These are phyloP conservation scores for Rhea americana DNA, from an alignment of 2,113 vertebrate genomes.

Conservation along the genomic window DNA sequence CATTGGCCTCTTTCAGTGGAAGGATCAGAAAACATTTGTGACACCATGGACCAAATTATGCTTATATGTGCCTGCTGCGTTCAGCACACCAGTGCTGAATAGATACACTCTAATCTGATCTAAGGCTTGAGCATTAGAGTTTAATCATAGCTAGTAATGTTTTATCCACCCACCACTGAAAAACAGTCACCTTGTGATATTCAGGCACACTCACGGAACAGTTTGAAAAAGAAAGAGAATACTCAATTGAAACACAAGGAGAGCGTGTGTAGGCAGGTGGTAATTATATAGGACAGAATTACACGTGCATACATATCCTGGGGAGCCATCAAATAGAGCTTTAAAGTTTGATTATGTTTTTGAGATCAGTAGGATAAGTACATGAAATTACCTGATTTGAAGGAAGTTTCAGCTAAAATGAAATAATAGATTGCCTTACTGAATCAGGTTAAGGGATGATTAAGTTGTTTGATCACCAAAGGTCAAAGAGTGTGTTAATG, in stretches of 20 bases:
- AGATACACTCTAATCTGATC: neutral
- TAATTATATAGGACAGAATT: conserved; percentile 44
- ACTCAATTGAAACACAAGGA: neutral
- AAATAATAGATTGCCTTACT: neutral
- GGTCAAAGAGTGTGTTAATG: neutral
- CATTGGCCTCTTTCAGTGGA: neutral
- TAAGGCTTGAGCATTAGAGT: neutral
- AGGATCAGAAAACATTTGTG: neutral
- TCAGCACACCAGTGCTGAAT: neutral
- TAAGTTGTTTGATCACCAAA: fast-evolving
- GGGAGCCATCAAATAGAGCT: conserved; percentile 1
- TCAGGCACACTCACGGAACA: neutral
- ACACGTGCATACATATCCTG: neutral
- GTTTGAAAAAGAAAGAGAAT: conserved; percentile 15
- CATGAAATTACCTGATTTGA: neutral
- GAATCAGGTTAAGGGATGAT: neutral
- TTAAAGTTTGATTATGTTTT: neutral
- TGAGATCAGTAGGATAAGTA: neutral
- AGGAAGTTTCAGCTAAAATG: conserved; percentile 6
- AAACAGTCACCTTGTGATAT: neutral
- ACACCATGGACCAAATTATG: fast-evolving
- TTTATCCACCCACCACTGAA: conserved; percentile 41
- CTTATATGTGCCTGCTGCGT: neutral
- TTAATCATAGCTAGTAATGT: neutral
- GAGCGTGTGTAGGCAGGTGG: conserved; percentile 23